A percentile compares a stretch with the other conserved stretches of the same genome.
phyloP scores from a whole-genome alignment of 2,888 invertebrate genomes.

The Rhagium mordax region DNA sequence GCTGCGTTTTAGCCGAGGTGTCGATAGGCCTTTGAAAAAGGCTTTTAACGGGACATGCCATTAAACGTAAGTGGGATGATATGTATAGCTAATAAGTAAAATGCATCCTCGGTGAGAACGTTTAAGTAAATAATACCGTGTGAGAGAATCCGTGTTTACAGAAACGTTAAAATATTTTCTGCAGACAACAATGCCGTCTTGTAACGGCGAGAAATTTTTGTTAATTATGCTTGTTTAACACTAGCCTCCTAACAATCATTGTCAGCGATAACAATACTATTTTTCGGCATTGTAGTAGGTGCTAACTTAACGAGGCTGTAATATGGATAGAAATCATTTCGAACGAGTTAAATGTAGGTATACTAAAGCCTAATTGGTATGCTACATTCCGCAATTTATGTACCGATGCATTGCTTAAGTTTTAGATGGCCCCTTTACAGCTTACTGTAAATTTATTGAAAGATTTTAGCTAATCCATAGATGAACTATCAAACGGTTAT shows the following conservation, averaged over 20 bases:
- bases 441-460: too few relatives aligned
- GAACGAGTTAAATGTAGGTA: too few relatives aligned
- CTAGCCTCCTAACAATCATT: background rate
- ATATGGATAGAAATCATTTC: too few relatives aligned
- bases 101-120: slow-evolving; percentile 24
- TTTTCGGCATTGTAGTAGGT: background rate
- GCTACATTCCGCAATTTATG: too few relatives aligned
- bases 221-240: background rate
- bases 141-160: slow-evolving; percentile 28
- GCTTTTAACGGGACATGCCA: slow-evolving; percentile 27
- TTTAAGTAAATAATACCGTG: slow-evolving; percentile 25
- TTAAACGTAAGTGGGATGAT: slow-evolving; percentile 30
- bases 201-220: background rate
- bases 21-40: slow-evolving; percentile 22
- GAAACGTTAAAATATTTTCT: background rate
- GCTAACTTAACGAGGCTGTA: too few relatives aligned
- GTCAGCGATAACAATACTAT: background rate
- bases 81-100: slow-evolving; percentile 26
- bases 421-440: background rate
- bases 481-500: too few relatives aligned
- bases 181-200: slow-evolving; percentile 7
- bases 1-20: slow-evolving; percentile 10
- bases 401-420: too few relatives aligned
- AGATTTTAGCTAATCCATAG: too few relatives aligned
- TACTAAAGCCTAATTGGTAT: too few relatives aligned